These are phyloP conservation scores for Priocnemis perturbator DNA, from an alignment of 2,888 invertebrate genomes.

Conservation along the genomic window DNA sequence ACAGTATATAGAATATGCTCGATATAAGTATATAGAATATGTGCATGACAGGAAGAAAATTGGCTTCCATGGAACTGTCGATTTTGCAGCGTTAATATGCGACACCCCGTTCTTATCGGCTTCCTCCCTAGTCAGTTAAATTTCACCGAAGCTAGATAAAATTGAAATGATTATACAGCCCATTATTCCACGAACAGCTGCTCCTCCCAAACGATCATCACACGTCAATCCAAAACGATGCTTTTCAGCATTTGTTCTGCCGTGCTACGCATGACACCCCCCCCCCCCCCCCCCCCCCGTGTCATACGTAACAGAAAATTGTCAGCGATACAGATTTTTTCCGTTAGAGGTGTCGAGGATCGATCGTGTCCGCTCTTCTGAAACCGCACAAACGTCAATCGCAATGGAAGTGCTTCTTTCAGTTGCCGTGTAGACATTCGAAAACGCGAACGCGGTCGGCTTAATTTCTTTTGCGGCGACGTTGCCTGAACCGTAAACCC, in stretches of 20 bases:
- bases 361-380: too few species aligned
- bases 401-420: not conserved
- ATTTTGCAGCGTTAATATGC: slow-evolving; percentile 5
- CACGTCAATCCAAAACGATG: too few species aligned
- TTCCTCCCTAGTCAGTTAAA: not conserved
- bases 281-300: too few species aligned
- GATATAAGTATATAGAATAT: slow-evolving; percentile 18
- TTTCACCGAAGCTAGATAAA: not conserved
- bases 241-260: too few species aligned
- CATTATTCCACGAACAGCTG: too few species aligned
- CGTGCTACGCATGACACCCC: too few species aligned
- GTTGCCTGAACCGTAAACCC: slow-evolving; percentile 7
- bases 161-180: too few species aligned
- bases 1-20: slow-evolving; percentile 9
- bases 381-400: too few species aligned
- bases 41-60: slow-evolving; percentile 38
- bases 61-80: slow-evolving; percentile 21
- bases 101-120: not conserved
- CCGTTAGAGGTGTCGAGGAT: too few species aligned
- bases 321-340: too few species aligned
- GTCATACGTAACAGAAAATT: too few species aligned
- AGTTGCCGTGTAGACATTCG: not conserved
- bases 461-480: slow-evolving; percentile 9
- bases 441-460: not conserved
- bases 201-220: too few species aligned